phyloP scores from a whole-genome alignment of 2,888 invertebrate genomes.

The Limnephilus rhombicus region DNA sequence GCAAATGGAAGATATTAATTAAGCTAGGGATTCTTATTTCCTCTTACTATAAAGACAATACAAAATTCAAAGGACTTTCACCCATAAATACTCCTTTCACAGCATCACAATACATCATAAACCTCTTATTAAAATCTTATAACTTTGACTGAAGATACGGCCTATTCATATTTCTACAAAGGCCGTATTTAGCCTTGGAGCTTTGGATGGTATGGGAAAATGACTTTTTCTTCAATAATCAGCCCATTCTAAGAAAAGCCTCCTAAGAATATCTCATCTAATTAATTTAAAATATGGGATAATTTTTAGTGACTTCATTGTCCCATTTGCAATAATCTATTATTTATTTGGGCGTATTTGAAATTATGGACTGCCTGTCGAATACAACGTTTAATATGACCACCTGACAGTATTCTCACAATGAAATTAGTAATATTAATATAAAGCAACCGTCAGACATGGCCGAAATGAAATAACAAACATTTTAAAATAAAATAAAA shows the following conservation, averaged over 20 bases:
- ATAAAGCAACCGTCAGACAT: too few species aligned
- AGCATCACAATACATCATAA: neutral
- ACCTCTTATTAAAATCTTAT: neutral
- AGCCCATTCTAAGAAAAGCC: neutral
- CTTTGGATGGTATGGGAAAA: neutral
- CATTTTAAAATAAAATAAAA: too few species aligned
- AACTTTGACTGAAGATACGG: neutral
- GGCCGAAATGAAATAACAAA: too few species aligned
- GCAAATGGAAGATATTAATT: neutral
- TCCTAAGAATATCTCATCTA: neutral
- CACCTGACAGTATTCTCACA: too few species aligned
- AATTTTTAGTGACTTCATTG: too few species aligned
- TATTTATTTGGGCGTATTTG: too few species aligned
- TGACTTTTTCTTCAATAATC: neutral
- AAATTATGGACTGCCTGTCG: too few species aligned
- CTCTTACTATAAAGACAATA: neutral
- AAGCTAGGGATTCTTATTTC: neutral
- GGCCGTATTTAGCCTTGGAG: neutral
- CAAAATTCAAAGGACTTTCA: neutral
- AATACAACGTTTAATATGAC: too few species aligned
- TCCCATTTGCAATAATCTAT: too few species aligned
- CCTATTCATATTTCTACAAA: neutral
- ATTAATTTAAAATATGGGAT: neutral
- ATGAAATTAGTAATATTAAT: too few species aligned
- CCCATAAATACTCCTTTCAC: neutral